Conservation (phyloP, 2,113 vertebrate genomes). For the Nothobranchius kuhntae region DNA sequence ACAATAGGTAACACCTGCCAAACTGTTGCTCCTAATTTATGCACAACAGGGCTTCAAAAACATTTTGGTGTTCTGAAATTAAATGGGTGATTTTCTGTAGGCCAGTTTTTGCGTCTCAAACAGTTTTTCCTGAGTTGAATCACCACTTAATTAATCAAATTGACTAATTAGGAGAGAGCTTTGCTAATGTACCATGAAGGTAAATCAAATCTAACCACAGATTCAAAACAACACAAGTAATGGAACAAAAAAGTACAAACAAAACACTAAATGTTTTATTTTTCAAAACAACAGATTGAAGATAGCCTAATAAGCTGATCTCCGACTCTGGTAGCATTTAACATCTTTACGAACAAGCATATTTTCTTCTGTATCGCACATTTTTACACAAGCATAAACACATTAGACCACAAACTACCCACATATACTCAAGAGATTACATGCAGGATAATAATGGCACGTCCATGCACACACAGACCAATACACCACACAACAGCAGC, state of each 20-base stretch:
- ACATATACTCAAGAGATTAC: slow-evolving; percentile 18
- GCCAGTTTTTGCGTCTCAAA: neutral
- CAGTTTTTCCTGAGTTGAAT: too few relatives aligned
- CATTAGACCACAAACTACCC: slow-evolving; percentile 3
- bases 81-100: neutral
- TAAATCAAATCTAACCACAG: neutral
- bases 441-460: slow-evolving; percentile 7
- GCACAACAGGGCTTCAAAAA: neutral
- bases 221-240: neutral
- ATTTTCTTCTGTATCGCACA: neutral
- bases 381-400: slow-evolving; percentile 5
- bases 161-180: neutral
- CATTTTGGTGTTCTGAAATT: too few relatives aligned
- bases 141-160: neutral
- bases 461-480: slow-evolving; percentile 5
- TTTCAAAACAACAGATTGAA: neutral
- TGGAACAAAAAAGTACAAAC: neutral
- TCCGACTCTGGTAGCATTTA: neutral
- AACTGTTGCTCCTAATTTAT: neutral
- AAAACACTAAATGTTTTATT: neutral
- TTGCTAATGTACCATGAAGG: neutral
- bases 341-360: neutral
- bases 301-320: neutral
- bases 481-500: slow-evolving; percentile 6
- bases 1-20: too few relatives aligned